phyloP scores from a whole-genome alignment of 1,140 invertebrate species.

The Arion vulgaris region DNA sequence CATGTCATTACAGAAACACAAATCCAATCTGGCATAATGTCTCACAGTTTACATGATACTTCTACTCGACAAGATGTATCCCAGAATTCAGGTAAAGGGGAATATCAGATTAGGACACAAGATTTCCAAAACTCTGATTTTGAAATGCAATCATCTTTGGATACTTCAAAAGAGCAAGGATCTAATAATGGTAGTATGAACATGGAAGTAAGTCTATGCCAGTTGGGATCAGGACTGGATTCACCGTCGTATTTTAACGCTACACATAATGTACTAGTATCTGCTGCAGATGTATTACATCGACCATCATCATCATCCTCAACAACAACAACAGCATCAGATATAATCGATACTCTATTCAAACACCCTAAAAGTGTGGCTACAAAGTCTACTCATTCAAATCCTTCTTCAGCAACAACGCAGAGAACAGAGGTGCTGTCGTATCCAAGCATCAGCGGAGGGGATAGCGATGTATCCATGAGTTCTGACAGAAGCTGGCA shows the following conservation, averaged over 20 bases:
- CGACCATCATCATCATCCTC: neutral
- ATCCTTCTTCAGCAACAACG: neutral
- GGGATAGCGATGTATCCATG: conserved; percentile 7
- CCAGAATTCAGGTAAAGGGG: neutral
- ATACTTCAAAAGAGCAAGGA: neutral
- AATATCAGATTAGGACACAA: neutral
- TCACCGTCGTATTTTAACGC: neutral
- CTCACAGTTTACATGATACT: neutral
- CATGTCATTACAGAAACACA: neutral
- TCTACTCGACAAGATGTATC: neutral
- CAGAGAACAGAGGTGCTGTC: neutral
- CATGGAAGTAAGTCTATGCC: neutral
- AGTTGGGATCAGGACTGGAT: neutral
- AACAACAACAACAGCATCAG: neutral
- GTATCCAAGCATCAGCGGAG: neutral
- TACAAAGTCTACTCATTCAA: neutral
- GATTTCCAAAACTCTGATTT: neutral
- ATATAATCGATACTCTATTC: neutral
- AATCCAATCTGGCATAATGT: neutral
- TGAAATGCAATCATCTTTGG: conserved; percentile 2
- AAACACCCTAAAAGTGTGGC: neutral
- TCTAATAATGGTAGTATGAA: neutral
- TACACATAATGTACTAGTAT: neutral
- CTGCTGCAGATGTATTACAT: neutral
- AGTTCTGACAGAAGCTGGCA: neutral